These are phyloP conservation scores for Columbina picui DNA, from an alignment of 2,113 vertebrate genomes.

Conservation along the genomic window DNA sequence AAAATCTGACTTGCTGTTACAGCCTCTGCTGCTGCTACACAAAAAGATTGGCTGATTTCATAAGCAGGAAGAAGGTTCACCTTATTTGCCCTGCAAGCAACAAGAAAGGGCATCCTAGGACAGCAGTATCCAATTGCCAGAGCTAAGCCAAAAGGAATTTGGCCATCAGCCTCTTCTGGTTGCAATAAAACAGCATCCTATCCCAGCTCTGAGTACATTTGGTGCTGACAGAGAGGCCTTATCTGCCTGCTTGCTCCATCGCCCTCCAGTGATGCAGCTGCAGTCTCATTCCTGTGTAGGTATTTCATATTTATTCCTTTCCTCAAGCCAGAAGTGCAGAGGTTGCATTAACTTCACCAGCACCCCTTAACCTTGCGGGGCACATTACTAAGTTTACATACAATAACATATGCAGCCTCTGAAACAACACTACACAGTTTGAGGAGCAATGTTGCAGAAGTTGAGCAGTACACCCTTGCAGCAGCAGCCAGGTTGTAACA, in stretches of 20 bases:
- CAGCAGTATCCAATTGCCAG: neutral
- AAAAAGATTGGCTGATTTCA: neutral
- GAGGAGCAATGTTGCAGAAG: neutral
- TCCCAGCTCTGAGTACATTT: neutral
- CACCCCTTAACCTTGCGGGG: too few species aligned
- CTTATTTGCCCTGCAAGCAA: neutral
- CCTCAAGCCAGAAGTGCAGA: neutral
- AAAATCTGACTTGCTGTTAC: neutral
- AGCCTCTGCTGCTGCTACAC: neutral
- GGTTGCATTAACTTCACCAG: neutral
- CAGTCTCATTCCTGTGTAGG: fast-evolving
- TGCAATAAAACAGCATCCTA: neutral
- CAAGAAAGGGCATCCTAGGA: neutral
- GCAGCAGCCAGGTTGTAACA: neutral
- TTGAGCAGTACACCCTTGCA: neutral
- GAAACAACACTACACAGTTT: neutral
- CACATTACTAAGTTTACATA: neutral
- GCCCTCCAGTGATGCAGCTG: neutral
- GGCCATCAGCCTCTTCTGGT: neutral
- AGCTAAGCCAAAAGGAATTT: neutral
- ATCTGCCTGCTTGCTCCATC: fast-evolving
- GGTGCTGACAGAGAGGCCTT: fast-evolving
- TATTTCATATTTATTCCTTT: neutral
- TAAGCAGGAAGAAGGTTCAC: neutral
- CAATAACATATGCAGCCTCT: neutral